Evolutionary conservation across 2,797 vertebrate genomes (phyloP).

Genomic region (Muscicapa striata): DNA sequence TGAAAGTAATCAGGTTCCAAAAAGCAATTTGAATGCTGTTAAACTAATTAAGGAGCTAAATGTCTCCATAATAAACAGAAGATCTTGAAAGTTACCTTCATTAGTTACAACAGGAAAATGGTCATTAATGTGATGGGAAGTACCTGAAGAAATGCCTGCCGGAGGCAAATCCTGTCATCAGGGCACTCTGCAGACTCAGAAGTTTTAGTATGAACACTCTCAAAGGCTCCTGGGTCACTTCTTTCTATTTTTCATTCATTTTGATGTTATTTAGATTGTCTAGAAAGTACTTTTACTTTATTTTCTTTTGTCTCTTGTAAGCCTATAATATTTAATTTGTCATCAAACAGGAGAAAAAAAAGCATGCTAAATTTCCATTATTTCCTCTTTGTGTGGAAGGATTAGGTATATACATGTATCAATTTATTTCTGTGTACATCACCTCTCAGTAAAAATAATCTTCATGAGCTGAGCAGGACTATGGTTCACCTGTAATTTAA

Average conservation of each 20-base stretch:
- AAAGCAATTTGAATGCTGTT: not conserved
- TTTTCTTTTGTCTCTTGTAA: not conserved
- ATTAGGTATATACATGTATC: not conserved
- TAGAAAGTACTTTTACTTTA: not conserved
- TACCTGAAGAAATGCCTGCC: not conserved
- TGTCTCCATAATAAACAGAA: not conserved
- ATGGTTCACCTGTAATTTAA: not conserved
- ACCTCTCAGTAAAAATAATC: not conserved
- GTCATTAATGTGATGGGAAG: not conserved
- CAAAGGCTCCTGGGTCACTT: not conserved
- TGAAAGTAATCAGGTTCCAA: not conserved
- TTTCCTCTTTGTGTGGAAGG: not conserved
- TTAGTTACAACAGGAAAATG: not conserved
- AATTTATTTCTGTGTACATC: not conserved
- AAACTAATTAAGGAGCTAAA: not conserved
- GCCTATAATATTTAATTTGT: not conserved
- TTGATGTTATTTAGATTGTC: not conserved
- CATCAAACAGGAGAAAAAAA: fast-evolving
- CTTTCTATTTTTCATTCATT: not conserved
- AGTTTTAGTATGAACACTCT: not conserved
- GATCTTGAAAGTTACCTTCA: not conserved
- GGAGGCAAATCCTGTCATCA: not conserved
- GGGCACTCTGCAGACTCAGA: not conserved
- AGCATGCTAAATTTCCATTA: not conserved
- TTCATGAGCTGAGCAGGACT: not conserved